Evolutionary conservation across 2,888 invertebrate species (phyloP).

Genomic region (Dicranocentrus wangi): DNA sequence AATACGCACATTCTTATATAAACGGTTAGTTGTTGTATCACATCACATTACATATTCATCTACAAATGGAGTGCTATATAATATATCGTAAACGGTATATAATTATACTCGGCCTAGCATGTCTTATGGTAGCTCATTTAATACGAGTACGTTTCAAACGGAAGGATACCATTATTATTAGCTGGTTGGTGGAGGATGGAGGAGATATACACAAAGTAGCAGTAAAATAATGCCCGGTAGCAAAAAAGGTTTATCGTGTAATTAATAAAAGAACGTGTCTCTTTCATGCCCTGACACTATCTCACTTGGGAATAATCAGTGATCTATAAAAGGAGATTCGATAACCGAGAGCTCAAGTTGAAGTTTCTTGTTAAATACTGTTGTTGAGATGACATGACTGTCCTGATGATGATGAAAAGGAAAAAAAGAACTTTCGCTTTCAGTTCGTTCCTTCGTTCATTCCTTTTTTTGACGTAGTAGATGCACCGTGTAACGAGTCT

Average conservation of each 20-base stretch:
- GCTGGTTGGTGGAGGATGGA: too few species aligned
- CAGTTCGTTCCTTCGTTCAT: conserved; percentile 24
- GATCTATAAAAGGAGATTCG: conserved; percentile 56
- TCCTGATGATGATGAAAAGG: conserved; percentile 42
- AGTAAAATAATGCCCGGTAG: conserved; percentile 52
- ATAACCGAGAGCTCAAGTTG: conserved; percentile 54
- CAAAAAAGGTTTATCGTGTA: neutral
- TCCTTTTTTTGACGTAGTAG: neutral
- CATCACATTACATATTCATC: too few species aligned
- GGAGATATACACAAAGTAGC: too few species aligned
- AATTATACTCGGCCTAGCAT: too few species aligned
- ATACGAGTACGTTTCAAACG: too few species aligned
- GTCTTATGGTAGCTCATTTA: too few species aligned
- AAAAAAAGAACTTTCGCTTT: conserved; percentile 60
- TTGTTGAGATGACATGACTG: conserved; percentile 38
- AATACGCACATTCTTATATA: too few species aligned
- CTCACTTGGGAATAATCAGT: conserved; percentile 25
- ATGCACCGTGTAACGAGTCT: neutral
- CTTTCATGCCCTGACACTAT: neutral
- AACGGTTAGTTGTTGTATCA: too few species aligned
- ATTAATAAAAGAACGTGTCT: conserved; percentile 31
- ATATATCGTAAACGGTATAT: too few species aligned
- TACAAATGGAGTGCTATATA: too few species aligned
- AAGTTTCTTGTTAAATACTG: conserved; percentile 43
- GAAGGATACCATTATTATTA: too few species aligned